Percentiles rank a stretch among this genome's conserved stretches.
These are phyloP conservation scores for Sebastes hubbsi DNA, from an alignment of 2,797 vertebrate species.

Conservation along the genomic window DNA sequence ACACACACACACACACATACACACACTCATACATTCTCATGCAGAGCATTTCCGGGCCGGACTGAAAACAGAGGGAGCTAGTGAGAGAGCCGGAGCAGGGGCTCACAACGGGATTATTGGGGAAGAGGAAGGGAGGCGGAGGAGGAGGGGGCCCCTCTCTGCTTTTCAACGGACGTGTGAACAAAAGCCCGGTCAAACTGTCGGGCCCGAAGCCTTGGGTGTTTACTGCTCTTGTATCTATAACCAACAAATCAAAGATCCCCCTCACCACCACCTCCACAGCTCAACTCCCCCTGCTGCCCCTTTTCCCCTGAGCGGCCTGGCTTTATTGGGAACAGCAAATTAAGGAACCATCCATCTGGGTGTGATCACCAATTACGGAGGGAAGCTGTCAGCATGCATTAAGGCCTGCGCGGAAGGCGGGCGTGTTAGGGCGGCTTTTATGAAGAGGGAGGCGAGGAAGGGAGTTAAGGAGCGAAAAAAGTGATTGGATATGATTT, in stretches of 20 bases:
- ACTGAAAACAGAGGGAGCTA: constrained; percentile 51
- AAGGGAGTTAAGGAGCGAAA: constrained; percentile 40
- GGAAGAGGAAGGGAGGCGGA: constrained; percentile 10
- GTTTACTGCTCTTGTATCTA: constrained; percentile 87
- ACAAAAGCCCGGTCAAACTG: constrained; percentile 85
- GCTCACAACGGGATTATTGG: constrained; percentile 34
- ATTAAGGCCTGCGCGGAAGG: constrained; percentile 82
- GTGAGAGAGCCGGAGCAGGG: constrained; percentile 31
- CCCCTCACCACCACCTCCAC: constrained; percentile 24
- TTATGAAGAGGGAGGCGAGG: constrained; percentile 48
- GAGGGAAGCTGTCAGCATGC: constrained; percentile 84
- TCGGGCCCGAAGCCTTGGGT: constrained; percentile 79
- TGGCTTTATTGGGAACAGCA: constrained; percentile 83
- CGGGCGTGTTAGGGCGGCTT: constrained; percentile 72
- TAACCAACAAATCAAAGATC: constrained; percentile 82
- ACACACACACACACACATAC: constrained; percentile 12
- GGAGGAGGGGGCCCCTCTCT: constrained; percentile 30
- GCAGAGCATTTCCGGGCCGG: constrained; percentile 45
- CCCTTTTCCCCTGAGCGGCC: constrained; percentile 74
- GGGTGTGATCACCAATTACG: constrained; percentile 87
- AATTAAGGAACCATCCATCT: constrained; percentile 86
- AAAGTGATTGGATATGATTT: constrained; percentile 48
- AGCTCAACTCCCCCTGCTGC: constrained; percentile 35
- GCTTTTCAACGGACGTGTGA: constrained; percentile 83
- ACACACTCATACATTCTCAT: constrained; percentile 25